Evolutionary conservation across 2,113 vertebrate species (phyloP).

Genomic region (Pomatostomus ruficeps): DNA sequence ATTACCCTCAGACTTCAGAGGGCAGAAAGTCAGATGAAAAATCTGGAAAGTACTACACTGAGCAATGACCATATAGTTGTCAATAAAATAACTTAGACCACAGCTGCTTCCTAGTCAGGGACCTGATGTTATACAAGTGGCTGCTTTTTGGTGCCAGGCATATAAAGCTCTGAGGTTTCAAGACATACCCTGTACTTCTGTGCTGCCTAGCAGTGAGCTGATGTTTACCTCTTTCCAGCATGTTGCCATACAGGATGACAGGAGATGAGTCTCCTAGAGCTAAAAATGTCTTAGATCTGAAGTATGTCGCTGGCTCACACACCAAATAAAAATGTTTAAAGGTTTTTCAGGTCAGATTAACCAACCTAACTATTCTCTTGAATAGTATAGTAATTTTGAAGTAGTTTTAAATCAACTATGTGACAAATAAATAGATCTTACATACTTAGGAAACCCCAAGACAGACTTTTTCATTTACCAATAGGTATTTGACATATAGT

Average conservation of each 20-base stretch:
- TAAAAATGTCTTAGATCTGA: not conserved
- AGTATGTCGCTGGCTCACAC: not conserved
- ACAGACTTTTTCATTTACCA: slow-evolving; percentile 49
- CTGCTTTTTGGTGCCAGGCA: not conserved
- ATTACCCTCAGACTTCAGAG: not conserved
- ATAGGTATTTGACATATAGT: slow-evolving; percentile 57
- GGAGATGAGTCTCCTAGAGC: not conserved
- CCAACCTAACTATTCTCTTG: not conserved
- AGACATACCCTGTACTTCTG: not conserved
- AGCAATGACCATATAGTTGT: not conserved
- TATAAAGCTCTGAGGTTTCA: not conserved
- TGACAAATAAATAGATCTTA: slow-evolving; percentile 58
- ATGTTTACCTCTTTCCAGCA: not conserved
- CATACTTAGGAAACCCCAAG: slow-evolving; percentile 51
- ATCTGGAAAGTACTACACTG: not conserved
- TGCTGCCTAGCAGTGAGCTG: not conserved
- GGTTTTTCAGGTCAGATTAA: not conserved
- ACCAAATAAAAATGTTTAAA: not conserved
- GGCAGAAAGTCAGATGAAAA: not conserved
- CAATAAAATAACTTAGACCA: not conserved
- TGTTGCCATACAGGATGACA: not conserved
- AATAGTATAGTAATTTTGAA: slow-evolving; percentile 50
- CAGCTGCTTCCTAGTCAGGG: not conserved
- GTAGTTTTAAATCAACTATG: slow-evolving; percentile 61
- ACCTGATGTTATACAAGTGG: not conserved